Evolutionary conservation across 2,888 invertebrate genomes (phyloP).

Genomic region (Platycnemis pennipes): DNA sequence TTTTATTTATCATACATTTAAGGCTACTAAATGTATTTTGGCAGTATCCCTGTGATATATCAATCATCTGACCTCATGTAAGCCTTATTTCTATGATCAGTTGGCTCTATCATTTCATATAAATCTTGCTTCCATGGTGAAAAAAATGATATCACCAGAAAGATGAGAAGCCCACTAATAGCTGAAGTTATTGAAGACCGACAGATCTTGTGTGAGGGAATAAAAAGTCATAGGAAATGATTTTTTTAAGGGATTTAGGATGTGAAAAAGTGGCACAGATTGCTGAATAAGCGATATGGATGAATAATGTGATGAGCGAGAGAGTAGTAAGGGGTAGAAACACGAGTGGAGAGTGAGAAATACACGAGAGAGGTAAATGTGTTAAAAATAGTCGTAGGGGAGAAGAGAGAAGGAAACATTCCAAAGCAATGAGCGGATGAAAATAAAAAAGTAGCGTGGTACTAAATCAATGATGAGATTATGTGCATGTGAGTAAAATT

Average conservation of each 20-base stretch:
- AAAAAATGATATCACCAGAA: background rate
- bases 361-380: background rate
- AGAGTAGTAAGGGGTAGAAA: background rate
- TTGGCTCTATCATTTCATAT: too few species aligned
- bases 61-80: too few species aligned
- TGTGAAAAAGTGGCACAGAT: background rate
- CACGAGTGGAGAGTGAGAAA: constrained; percentile 4
- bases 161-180: background rate
- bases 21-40: too few species aligned
- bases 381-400: background rate
- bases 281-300: background rate
- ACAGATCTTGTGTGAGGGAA: background rate
- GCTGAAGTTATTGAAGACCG: background rate
- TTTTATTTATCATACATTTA: too few species aligned
- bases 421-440: background rate
- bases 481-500: too few species aligned
- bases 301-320: constrained; percentile 37
- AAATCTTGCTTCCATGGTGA: background rate
- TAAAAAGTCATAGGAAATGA: background rate
- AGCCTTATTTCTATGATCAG: too few species aligned
- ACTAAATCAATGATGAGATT: background rate
- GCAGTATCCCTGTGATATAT: too few species aligned
- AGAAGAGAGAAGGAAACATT: background rate
- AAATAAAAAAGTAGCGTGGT: background rate
- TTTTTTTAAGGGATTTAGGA: background rate